Conservation (phyloP, 2,797 vertebrate genomes). For the Staurois parvus region DNA sequence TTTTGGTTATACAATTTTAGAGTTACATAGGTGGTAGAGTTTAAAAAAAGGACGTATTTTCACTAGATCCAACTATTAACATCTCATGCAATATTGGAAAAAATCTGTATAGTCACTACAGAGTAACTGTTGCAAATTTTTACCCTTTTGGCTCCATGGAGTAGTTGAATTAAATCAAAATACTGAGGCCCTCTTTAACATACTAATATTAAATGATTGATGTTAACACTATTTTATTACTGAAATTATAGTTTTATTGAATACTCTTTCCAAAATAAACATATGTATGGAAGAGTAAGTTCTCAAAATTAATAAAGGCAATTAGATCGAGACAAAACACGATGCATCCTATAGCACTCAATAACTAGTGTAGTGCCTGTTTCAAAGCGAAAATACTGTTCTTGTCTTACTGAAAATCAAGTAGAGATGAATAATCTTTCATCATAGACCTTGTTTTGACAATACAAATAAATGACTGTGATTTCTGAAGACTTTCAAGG, state of each 20-base stretch:
- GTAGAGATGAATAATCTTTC: constrained; percentile 80
- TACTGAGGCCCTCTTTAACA: too few relatives aligned
- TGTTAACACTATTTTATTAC: too few relatives aligned
- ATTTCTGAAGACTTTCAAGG: constrained; percentile 80
- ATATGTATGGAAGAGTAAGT: not conserved
- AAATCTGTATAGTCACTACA: too few relatives aligned
- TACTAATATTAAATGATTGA: too few relatives aligned
- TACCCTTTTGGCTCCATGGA: too few relatives aligned
- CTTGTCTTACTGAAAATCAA: constrained; percentile 75
- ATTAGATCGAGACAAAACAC: constrained; percentile 59
- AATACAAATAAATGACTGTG: constrained; percentile 83
- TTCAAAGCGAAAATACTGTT: constrained; percentile 74
- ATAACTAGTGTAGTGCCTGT: constrained; percentile 71
- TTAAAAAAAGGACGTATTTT: too few relatives aligned
- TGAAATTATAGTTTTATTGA: not conserved
- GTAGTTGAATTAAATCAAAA: too few relatives aligned
- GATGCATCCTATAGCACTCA: constrained; percentile 64
- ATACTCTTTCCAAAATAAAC: not conserved
- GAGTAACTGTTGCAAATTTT: too few relatives aligned
- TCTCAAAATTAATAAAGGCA: constrained; percentile 5
- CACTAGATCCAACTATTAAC: too few relatives aligned
- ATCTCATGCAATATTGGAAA: too few relatives aligned
- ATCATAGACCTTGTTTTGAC: constrained; percentile 81
- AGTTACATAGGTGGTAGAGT: too few relatives aligned
- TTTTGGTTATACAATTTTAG: too few relatives aligned